Conservation (phyloP, 2,888 invertebrate genomes). For the Ferdinandea cuprea region DNA sequence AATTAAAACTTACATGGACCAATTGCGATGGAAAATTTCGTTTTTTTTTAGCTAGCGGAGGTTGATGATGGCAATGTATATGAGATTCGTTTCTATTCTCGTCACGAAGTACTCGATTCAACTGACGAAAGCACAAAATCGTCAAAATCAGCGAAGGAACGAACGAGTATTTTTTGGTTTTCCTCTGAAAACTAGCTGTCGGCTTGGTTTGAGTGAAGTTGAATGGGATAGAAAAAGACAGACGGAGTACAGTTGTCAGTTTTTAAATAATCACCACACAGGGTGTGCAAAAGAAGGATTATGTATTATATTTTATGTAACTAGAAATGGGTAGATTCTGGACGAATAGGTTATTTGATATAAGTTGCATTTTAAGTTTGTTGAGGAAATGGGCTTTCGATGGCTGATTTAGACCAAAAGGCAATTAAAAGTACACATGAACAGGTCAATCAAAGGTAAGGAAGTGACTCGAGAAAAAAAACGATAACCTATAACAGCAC, state of each 20-base stretch:
- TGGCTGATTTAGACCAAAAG: too few relatives aligned
- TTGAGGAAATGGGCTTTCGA: too few relatives aligned
- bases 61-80: not conserved
- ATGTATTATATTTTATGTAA: not conserved
- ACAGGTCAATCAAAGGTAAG: too few relatives aligned
- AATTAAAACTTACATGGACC: constrained; percentile 61
- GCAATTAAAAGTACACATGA: too few relatives aligned
- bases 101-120: constrained; percentile 43
- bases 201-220: constrained; percentile 42
- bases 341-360: too few relatives aligned
- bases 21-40: constrained; percentile 20
- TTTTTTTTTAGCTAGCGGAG: not conserved
- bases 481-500: too few relatives aligned
- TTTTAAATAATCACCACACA: constrained; percentile 7
- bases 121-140: constrained; percentile 21
- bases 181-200: constrained; percentile 11
- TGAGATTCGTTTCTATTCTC: constrained; percentile 23
- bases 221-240: constrained; percentile 13
- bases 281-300: constrained; percentile 5
- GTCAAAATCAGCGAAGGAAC: constrained; percentile 6
- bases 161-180: constrained; percentile 12
- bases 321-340: too few relatives aligned
- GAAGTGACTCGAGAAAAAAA: too few relatives aligned
- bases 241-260: constrained; percentile 1
- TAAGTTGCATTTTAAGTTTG: too few relatives aligned